phyloP scores from a whole-genome alignment of 2,888 invertebrate genomes.

The Nymphalis c-album region DNA sequence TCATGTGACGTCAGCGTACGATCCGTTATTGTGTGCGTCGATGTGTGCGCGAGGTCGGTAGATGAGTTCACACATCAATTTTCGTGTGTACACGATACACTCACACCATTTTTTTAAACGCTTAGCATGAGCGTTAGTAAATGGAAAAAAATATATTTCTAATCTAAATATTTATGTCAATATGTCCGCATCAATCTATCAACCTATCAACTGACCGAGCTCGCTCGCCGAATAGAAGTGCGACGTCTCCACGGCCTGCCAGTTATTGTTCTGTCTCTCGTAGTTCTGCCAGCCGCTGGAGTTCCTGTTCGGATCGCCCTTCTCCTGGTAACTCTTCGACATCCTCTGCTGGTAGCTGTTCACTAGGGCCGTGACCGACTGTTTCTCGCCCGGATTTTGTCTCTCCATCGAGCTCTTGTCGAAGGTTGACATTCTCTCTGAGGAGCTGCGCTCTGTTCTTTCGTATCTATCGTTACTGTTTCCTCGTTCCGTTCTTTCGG shows the following conservation, averaged over 20 bases:
- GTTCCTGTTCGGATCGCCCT: slow-evolving; percentile 53
- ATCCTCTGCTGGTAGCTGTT: slow-evolving; percentile 73
- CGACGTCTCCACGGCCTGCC: slow-evolving; percentile 63
- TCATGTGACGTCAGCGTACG: too few species aligned
- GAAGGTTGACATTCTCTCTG: slow-evolving; percentile 26
- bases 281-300: slow-evolving; percentile 38
- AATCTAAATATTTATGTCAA: neutral
- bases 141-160: too few species aligned
- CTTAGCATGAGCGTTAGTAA: too few species aligned
- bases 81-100: too few species aligned
- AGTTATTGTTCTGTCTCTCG: slow-evolving; percentile 51
- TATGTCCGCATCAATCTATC: neutral
- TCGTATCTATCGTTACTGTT: slow-evolving; percentile 32
- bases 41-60: too few species aligned
- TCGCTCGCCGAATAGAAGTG: slow-evolving; percentile 73
- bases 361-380: slow-evolving; percentile 66
- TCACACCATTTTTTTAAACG: too few species aligned
- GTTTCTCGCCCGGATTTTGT: slow-evolving; percentile 45
- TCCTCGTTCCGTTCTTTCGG: slow-evolving; percentile 21
- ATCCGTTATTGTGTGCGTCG: too few species aligned
- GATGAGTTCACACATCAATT: too few species aligned
- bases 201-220: slow-evolving; percentile 61
- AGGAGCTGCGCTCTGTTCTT: slow-evolving; percentile 22
- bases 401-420: slow-evolving; percentile 6
- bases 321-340: slow-evolving; percentile 51